Conservation (phyloP, 2,797 vertebrate species). For the Oophaga sylvatica region DNA sequence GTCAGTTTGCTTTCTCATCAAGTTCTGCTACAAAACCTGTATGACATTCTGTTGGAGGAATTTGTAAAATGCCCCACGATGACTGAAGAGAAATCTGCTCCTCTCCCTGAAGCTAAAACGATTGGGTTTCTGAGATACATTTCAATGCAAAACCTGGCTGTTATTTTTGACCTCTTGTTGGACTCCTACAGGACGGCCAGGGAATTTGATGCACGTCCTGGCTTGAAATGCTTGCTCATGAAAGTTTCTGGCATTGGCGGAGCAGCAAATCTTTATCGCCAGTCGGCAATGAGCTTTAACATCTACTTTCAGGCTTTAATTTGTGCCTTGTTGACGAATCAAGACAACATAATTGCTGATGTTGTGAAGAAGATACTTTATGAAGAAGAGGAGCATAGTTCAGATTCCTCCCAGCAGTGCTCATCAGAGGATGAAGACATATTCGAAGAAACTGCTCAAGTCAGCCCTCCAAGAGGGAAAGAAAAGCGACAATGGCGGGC, state of each 20-base stretch:
- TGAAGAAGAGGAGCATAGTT: constrained; percentile 91
- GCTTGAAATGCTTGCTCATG: constrained; percentile 95
- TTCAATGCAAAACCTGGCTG: constrained; percentile 95
- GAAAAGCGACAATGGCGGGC: constrained; percentile 88
- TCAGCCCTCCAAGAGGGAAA: constrained; percentile 89
- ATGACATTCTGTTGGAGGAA: constrained; percentile 93
- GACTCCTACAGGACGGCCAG: constrained; percentile 94
- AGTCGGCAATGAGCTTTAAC: constrained; percentile 96
- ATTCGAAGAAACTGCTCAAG: constrained; percentile 96
- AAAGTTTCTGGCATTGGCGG: constrained; percentile 95
- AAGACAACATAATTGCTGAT: constrained; percentile 87
- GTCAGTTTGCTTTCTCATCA: constrained; percentile 96
- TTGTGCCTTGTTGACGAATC: constrained; percentile 87
- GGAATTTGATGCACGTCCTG: constrained; percentile 94
- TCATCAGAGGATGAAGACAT: constrained; percentile 97
- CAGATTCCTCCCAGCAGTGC: constrained; percentile 91
- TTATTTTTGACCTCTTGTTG: constrained; percentile 95
- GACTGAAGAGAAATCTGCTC: constrained; percentile 78
- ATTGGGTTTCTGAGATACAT: constrained; percentile 95
- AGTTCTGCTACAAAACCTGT: constrained; percentile 94
- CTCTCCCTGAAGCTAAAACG: constrained; percentile 78
- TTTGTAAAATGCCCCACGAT: constrained; percentile 86
- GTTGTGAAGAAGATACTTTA: constrained; percentile 92
- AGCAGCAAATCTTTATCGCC: constrained; percentile 93
- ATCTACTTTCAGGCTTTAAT: constrained; percentile 94